Evolutionary conservation across 2,888 invertebrate species (phyloP).

Genomic region (Abscondita cerata): DNA sequence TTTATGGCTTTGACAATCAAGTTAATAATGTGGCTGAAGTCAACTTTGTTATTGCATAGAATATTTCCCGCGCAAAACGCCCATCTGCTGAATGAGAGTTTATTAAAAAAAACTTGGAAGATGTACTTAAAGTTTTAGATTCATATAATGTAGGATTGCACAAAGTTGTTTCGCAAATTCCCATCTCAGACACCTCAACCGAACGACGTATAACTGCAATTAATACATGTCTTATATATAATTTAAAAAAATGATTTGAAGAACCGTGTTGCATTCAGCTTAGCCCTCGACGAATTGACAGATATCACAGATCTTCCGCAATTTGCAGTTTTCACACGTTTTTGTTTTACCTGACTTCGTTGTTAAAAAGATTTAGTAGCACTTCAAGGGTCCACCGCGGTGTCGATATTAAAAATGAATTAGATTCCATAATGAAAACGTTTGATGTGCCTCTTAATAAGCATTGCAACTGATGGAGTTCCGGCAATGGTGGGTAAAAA

Average conservation of each 20-base stretch:
- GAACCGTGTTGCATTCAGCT: constrained; percentile 29
- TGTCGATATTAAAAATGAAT: constrained; percentile 28
- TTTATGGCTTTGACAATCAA: too few relatives aligned
- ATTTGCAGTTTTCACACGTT: constrained; percentile 23
- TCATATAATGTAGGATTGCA: constrained; percentile 33
- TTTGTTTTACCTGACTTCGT: constrained; percentile 30
- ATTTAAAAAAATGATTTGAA: constrained; percentile 33
- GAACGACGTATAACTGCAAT: constrained; percentile 35
- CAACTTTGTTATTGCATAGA: constrained; percentile 28
- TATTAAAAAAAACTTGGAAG: constrained; percentile 25
- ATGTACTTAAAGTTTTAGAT: too few relatives aligned
- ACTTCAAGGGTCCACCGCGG: constrained; percentile 20
- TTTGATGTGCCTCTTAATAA: constrained; percentile 32
- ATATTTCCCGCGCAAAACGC: constrained; percentile 23
- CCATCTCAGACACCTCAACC: constrained; percentile 21
- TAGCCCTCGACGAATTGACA: constrained; percentile 34
- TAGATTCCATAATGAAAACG: constrained; percentile 34
- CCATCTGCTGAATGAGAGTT: too few relatives aligned
- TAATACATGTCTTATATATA: constrained; percentile 35
- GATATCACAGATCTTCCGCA: constrained; percentile 35
- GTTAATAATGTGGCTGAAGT: constrained; percentile 32
- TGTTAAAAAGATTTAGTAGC: constrained; percentile 28
- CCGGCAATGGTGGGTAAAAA: constrained; percentile 34
- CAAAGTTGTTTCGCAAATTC: constrained; percentile 33
- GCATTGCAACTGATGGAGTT: constrained; percentile 23